phyloP scores from a whole-genome alignment of 2,888 invertebrate species.

The Mesorhabditis spiculigera region DNA sequence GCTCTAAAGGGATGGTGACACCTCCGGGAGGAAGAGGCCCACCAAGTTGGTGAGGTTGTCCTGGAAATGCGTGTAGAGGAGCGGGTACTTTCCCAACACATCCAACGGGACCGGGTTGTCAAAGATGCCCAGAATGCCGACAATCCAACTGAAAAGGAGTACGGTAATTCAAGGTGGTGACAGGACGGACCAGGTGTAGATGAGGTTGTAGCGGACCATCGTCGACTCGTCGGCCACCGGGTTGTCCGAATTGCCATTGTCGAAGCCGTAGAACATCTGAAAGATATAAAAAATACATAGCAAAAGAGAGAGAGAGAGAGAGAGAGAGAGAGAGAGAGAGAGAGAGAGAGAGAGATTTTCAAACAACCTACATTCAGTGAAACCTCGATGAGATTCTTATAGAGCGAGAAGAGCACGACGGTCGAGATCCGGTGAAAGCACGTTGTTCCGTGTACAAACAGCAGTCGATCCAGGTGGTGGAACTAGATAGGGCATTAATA shows the following conservation, averaged over 20 bases:
- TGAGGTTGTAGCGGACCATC: slow-evolving; percentile 14
- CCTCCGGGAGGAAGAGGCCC: not conserved
- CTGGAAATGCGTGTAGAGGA: slow-evolving; percentile 1
- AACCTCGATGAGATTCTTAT: slow-evolving; percentile 28
- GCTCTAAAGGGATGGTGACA: slow-evolving; percentile 1
- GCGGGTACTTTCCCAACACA: not conserved
- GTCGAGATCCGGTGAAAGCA: slow-evolving; percentile 25
- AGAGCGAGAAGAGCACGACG: slow-evolving; percentile 25
- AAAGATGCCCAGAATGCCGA: not conserved
- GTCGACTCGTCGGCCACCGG: slow-evolving; percentile 17
- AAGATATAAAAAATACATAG: slow-evolving; percentile 5
- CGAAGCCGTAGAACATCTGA: slow-evolving; percentile 15
- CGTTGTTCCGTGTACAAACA: slow-evolving; percentile 31
- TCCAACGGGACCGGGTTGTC: not conserved
- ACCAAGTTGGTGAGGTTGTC: not conserved
- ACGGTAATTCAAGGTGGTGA: slow-evolving; percentile 4
- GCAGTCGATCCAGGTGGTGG: slow-evolving; percentile 21
- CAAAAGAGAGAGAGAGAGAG: too few relatives aligned
- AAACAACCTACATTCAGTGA: slow-evolving; percentile 14
- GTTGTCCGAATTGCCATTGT: slow-evolving; percentile 17
- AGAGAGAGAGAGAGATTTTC: too few relatives aligned
- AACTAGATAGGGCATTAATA: slow-evolving; percentile 14
- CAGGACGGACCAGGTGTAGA: slow-evolving; percentile 15
- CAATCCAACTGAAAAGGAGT: not conserved
- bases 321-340: too few relatives aligned